Evolutionary conservation across 2,888 invertebrate genomes (phyloP), one percentile per base, ranked within the genome.

Genomic region (Blastobasis adustella): DNA sequence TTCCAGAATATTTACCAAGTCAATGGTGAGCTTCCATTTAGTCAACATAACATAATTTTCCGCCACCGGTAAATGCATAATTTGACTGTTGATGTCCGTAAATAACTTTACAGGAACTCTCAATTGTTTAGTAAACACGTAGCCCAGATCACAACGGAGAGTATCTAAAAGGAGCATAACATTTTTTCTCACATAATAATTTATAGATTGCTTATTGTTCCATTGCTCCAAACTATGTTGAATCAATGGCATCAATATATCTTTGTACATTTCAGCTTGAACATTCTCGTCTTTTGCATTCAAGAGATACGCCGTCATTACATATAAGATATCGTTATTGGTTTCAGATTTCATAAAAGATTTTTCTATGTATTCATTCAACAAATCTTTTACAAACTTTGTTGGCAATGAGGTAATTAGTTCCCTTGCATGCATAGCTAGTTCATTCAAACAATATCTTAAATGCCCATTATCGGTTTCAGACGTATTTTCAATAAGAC

Each of bases 11-110:
- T 65, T 67, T 3, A 71, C 54, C 6, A 71, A 55, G 47, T 64
- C 61, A 4, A 69, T 60, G 6, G 65, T 57, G 41, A 83, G 56
- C 50, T 72, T 74, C 72, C 76, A 76, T 23, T 57, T 65, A 10
- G 71, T 74, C 52, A 82, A 38, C 46, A 73, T 51, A 8, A 73
- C 46, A 50, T 83, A 84, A 56, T 79, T 71, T 62, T 79, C 69
- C 48, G 67, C 54, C 7, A 68, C n/a, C 4, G 66, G 10, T 47
- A 83, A 54, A 36, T 55, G 53, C 6, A 68, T 54, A n/a, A 76
- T 41, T 55, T 69, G 61, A 1, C 52, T 50, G 54, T 65, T 57
- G 39, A 79, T 71, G 10, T 60, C 52, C 10, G 51, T 43, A 58
- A 66, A 75, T 58, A 79, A 61, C 59, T 65, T 65, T 5, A 58